Conservation (phyloP, 1,140 invertebrate genomes). For the Papilio dardanus region DNA sequence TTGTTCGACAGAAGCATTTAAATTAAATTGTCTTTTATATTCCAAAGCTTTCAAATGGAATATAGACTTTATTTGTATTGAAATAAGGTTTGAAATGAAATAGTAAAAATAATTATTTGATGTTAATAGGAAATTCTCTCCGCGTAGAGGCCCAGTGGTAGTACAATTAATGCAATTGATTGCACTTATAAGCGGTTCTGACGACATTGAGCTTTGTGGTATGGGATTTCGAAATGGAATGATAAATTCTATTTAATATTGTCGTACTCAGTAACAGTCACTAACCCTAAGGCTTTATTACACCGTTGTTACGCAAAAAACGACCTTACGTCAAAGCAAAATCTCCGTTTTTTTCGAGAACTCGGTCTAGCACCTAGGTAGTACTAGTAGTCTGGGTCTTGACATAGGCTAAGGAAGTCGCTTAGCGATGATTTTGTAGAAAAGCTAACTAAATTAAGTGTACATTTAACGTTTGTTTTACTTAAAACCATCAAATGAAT, state of each 20-base stretch:
- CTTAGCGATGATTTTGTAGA: too few relatives aligned
- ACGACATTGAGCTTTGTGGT: constrained; percentile 21
- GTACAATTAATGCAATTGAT: constrained; percentile 21
- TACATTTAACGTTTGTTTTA: too few relatives aligned
- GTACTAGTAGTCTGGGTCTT: too few relatives aligned
- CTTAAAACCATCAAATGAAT: too few relatives aligned
- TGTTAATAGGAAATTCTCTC: constrained; percentile 20
- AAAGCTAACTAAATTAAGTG: too few relatives aligned
- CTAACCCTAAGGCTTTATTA: too few relatives aligned
- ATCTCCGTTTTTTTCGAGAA: too few relatives aligned
- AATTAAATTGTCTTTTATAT: constrained; percentile 23
- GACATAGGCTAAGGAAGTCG: too few relatives aligned
- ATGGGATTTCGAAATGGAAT: neutral
- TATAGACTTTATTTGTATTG: neutral
- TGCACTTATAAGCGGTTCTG: constrained; percentile 20
- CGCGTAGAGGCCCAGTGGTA: constrained; percentile 19
- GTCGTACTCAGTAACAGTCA: neutral
- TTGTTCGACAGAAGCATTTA: constrained; percentile 22
- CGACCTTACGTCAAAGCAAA: neutral
- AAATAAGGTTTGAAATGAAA: neutral
- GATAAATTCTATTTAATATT: neutral
- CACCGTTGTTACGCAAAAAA: too few relatives aligned
- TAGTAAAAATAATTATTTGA: constrained; percentile 3
- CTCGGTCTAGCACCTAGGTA: too few relatives aligned
- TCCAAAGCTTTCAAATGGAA: neutral